Evolutionary conservation across 2,888 invertebrate genomes (phyloP), one percentile per base, ranked within the genome.

Genomic region (Stomorhina lunata): DNA sequence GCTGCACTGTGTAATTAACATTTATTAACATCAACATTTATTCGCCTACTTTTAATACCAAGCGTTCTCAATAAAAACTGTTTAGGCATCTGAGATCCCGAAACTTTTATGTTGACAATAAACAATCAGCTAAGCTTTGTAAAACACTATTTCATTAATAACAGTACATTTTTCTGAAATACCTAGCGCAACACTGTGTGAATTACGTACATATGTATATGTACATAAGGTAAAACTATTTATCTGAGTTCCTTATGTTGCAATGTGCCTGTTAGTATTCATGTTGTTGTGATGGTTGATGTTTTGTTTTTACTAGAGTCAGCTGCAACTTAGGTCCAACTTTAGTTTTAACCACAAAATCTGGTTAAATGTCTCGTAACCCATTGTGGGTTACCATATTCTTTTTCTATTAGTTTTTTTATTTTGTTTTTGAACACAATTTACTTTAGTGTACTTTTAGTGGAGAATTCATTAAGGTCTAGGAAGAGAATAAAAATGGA

Each of bases 301-400:
- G 65, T 69, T 75, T 80, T 80, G 68, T 69, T 80, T 69, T 69
- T 68, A 76, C 57, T 43, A 29, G 37, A 80, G 69, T 75, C 71
- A 72, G 59, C 57, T 66, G 55, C 29, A 77, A 73, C 73, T 79
- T 76, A 34, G 50, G 65, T 75, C 43, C 66, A 79, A 79, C 82
- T 82, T 76, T 71, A 43, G 59, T 66, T 82, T 57, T 29, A 66
- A 79, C 82, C 79, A 61, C 82, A 83, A 76, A 76, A 79, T 79
- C 71, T 83, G 79, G 82, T 79, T 79, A 79, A 83, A 79, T 71
- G 75, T 82, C 75, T 76, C 79, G 79, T 79, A 76, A 79, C 79
- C 71, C 71, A 76, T 66, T 66, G 66, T 77, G 71, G 81, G 66
- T 72, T 75, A 65, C 53, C 43, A 34, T 55, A 40, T 61, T 69